Base-by-base conservation (phyloP, 2,797 vertebrate species). In the Pipistrellus pygmaeus region DNA sequence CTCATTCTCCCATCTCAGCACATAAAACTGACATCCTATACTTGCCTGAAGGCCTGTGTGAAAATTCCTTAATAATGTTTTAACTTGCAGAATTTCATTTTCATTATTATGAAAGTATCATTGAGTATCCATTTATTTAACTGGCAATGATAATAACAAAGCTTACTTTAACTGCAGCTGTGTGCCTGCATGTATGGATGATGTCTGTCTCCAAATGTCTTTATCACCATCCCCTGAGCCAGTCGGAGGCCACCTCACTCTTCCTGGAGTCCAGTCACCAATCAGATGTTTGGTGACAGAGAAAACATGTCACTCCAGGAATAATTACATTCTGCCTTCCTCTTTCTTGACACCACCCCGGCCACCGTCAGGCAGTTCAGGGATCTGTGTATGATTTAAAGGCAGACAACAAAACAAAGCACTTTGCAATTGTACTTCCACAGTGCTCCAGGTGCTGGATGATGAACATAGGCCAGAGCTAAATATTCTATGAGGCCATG, bases 1-100 rank as follows among this genome's bases (percentile, higher is more conserved):
- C 62, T 93, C 53, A 94, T 96, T 93, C 38, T 88, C 51, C 93
- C 8, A 12, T 62, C 38, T 96, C 44, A 91, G 44, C 68, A 93
- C 77, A 93, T 94, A 93, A 96, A 92, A 77, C 68, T 93, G 77
- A 82, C 90, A 93, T 46, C 6, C 35, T 81, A 88, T 53, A 60
- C 48, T 93, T 94, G 35, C 64, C 89, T 87, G 81, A 95, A 95
- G 55, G 17, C 30, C 64, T 85, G 48, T 82, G 73, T 96, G 92
- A 92, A 89, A 82, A 53, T 80, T 90, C 85, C 73, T 90, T 94
- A 85, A 87, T 53, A 55, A 55, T 94, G 35, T 91, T 93, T 53
- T 90, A 91, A 85, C 86, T 69, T 97, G 66, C 32, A 73, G 73
- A 55, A 95, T 96, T 96, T 94, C 66, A 78, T 95, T 95, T 95